Evolutionary conservation across 2,888 invertebrate genomes (phyloP).

Genomic region (Agonopterix subpropinquella): DNA sequence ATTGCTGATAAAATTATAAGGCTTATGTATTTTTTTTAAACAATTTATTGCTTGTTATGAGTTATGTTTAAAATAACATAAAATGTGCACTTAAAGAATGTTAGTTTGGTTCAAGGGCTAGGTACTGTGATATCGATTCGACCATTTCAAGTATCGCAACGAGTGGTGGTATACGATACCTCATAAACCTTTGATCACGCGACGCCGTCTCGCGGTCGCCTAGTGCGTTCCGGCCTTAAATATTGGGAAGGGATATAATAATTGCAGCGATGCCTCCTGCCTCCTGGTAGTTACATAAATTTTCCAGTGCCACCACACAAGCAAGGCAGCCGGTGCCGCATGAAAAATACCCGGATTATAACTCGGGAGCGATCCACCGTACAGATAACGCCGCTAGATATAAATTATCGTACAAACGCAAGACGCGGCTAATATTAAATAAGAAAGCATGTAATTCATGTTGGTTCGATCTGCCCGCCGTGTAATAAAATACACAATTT

Average conservation of each 20-base stretch:
- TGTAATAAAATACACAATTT: slow-evolving; percentile 70
- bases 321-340: slow-evolving; percentile 36
- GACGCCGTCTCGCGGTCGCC: slow-evolving; percentile 6
- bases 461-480: slow-evolving; percentile 52
- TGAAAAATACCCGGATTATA: slow-evolving; percentile 75
- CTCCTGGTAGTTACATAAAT: slow-evolving; percentile 58
- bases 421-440: slow-evolving; percentile 72
- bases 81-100: not conserved
- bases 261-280: slow-evolving; percentile 51
- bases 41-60: slow-evolving; percentile 11
- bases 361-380: slow-evolving; percentile 62
- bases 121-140: not conserved
- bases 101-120: not conserved
- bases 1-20: slow-evolving; percentile 34
- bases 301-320: slow-evolving; percentile 41
- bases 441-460: slow-evolving; percentile 74
- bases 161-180: slow-evolving; percentile 10
- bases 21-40: slow-evolving; percentile 34
- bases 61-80: slow-evolving; percentile 8
- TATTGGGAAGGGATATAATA: slow-evolving; percentile 44
- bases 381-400: slow-evolving; percentile 64
- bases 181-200: slow-evolving; percentile 11
- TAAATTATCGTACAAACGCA: slow-evolving; percentile 71
- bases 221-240: slow-evolving; percentile 15
- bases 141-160: not conserved